Conservation (phyloP, 2,888 invertebrate genomes). For the Pammene aurita region DNA sequence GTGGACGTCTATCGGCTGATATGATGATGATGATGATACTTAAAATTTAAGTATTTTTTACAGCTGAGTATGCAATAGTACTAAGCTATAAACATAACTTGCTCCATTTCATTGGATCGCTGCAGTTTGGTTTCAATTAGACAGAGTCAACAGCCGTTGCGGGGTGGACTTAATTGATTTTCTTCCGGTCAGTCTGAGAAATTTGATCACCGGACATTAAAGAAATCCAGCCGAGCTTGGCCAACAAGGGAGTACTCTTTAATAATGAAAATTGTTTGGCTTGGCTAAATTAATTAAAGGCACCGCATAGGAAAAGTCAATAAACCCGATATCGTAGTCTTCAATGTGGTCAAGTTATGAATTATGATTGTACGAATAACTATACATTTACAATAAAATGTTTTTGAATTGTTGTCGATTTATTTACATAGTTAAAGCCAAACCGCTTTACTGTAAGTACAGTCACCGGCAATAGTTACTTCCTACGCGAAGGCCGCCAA, state of each 20-base stretch:
- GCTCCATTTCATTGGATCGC: conserved; percentile 60
- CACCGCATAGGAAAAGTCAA: background rate
- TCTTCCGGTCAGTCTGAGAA: conserved; percentile 50
- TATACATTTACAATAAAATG: too few relatives aligned
- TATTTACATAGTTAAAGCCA: too few relatives aligned
- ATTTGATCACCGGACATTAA: conserved; percentile 49
- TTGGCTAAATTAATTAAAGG: conserved; percentile 2
- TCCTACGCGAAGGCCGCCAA: too few relatives aligned
- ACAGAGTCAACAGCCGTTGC: conserved; percentile 65
- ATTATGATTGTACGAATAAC: background rate
- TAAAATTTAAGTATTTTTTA: too few relatives aligned
- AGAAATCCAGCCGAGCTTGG: conserved; percentile 33
- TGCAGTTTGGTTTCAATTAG: conserved; percentile 76
- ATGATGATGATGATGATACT: too few relatives aligned
- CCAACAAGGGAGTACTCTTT: conserved; percentile 17
- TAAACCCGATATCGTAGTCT: background rate
- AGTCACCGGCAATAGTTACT: too few relatives aligned
- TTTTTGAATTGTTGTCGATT: too few relatives aligned
- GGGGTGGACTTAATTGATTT: conserved; percentile 63
- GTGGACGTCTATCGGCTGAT: too few relatives aligned
- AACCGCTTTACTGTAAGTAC: too few relatives aligned
- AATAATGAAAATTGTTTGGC: conserved; percentile 18
- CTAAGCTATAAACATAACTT: conserved; percentile 51
- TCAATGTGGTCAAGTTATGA: background rate
- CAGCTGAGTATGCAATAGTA: conserved; percentile 29